Percentiles rank a stretch among this genome's conserved stretches.
phyloP scores from a whole-genome alignment of 2,888 invertebrate species.

The Allygus modestus region DNA sequence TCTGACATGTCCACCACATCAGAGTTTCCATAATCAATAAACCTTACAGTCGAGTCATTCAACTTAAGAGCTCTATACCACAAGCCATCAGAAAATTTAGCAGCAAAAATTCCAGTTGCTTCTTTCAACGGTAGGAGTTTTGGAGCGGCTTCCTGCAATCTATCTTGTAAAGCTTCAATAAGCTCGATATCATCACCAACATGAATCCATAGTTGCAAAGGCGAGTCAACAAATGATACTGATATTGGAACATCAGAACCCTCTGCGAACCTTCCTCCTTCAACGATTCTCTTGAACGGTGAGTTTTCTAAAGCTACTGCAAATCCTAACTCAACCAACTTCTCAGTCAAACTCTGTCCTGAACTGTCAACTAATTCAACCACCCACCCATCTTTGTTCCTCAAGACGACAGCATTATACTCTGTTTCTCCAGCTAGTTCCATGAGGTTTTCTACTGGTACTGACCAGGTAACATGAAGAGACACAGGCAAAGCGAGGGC shows the following conservation, averaged over 20 bases:
- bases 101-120: conserved; percentile 77
- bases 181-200: conserved; percentile 78
- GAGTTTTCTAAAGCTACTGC: conserved; percentile 63
- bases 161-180: conserved; percentile 80
- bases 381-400: conserved; percentile 78
- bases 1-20: conserved; percentile 75
- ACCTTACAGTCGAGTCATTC: conserved; percentile 80
- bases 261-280: conserved; percentile 70
- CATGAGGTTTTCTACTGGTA: conserved; percentile 73
- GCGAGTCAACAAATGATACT: conserved; percentile 84
- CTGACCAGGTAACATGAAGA: conserved; percentile 72
- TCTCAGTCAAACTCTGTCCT: conserved; percentile 77
- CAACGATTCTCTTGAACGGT: conserved; percentile 70
- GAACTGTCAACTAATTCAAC: conserved; percentile 76
- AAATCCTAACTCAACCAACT: conserved; percentile 75
- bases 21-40: conserved; percentile 88
- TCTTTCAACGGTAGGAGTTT: conserved; percentile 37
- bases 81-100: conserved; percentile 80
- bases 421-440: conserved; percentile 77
- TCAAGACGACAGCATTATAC: conserved; percentile 76
- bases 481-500: conserved; percentile 72
- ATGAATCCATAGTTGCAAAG: conserved; percentile 87
- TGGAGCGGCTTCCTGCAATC: conserved; percentile 80
- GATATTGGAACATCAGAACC: conserved; percentile 75
- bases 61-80: conserved; percentile 83